Evolutionary conservation across 2,888 invertebrate species (phyloP).

Genomic region (Norana najaformis): DNA sequence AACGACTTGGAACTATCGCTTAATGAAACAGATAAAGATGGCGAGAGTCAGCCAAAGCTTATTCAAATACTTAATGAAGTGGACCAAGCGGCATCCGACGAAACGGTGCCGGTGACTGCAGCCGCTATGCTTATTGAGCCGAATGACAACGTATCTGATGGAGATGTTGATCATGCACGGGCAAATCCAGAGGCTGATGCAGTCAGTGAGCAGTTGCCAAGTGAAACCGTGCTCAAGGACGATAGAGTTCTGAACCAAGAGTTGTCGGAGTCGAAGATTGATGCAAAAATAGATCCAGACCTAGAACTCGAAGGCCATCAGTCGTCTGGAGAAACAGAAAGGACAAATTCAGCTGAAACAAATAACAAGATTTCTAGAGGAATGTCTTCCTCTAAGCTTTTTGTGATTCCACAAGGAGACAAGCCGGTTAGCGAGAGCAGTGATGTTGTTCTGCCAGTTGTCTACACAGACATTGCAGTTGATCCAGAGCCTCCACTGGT

Average conservation of each 20-base stretch:
- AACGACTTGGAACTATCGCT: neutral
- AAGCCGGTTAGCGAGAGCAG: neutral
- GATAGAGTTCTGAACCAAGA: neutral
- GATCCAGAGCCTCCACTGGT: neutral
- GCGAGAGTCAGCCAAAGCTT: neutral
- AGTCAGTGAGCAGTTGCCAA: neutral
- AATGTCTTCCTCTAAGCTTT: neutral
- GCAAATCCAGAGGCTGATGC: neutral
- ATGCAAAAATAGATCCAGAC: neutral
- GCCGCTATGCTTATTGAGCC: neutral
- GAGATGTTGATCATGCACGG: neutral
- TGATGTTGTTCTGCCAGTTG: neutral
- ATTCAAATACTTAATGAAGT: neutral
- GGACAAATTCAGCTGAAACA: neutral
- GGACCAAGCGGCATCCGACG: neutral
- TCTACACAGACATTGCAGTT: constrained; percentile 10
- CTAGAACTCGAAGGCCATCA: neutral
- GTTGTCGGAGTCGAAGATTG: neutral
- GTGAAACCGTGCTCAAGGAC: neutral
- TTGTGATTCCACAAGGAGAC: neutral
- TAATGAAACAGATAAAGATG: neutral
- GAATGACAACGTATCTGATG: neutral
- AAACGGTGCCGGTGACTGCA: neutral
- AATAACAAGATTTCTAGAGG: neutral
- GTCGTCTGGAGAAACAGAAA: neutral